Base-by-base conservation (phyloP, 2,797 vertebrate genomes). In the Bovichtus variegatus region DNA sequence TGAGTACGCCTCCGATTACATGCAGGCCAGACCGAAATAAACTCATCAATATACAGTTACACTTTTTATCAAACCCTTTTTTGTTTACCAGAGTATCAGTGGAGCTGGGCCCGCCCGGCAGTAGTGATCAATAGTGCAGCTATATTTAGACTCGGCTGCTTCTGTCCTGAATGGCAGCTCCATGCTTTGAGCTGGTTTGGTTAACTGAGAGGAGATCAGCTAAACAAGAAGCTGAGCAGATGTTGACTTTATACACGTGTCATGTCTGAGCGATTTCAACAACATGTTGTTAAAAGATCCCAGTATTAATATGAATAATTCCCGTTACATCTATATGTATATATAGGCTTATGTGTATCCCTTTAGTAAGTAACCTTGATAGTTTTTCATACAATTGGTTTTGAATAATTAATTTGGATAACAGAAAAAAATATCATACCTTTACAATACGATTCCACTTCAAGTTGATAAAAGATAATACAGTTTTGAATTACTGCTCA, bases 71-170 rank as follows among this genome's bases (percentile, higher is more conserved):
- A 4, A 66, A 67, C 78, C 36, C 44, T 46, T 58, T 23, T 78
- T 46, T 79, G 81, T 81, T 78, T 62, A 79, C 70, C 58, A 57
- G 60, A 77, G 72, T 75, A 83, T 90, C 78, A 71, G 64, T 46
- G 65, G 63, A 71, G 72, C 67, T 34, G 5, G 19, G 38, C 44
- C 62, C 38, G 78, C 57, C 75, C 23, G 27, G 55, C 75, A 78
- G 76, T 70, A 82, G 82, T 80, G 82, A 94, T 94, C 92, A 87
- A 93, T 94, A 82, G 21, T 60, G 76, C 59, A 29, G 76, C 90
- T 94, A 93, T 84, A 83, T 91, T 92, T 93, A 91, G 89, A 76
- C 57, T 10, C 40, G 29, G 34, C 23, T 73, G 23, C 50, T 86
- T 58, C n/a, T 65, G 79, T 15, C 13, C 65, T 60, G 68, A 71